phyloP scores from a whole-genome alignment of 2,113 vertebrate species.

The Girardinichthys multiradiatus region DNA sequence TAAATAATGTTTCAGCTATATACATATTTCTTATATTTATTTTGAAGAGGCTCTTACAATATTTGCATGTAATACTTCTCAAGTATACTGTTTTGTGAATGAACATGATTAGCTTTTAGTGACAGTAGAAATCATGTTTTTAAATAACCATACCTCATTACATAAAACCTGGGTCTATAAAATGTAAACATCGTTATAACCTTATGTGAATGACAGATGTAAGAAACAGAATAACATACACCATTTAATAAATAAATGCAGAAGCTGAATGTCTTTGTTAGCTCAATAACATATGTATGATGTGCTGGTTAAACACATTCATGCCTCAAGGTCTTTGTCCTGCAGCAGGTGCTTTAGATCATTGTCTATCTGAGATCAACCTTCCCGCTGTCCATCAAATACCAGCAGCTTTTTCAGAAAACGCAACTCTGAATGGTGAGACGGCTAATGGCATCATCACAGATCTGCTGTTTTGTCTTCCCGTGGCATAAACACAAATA shows the following conservation, averaged over 20 bases:
- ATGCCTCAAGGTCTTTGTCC: conserved; percentile 26
- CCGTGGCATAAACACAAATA: conserved; percentile 36
- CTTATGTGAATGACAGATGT: neutral
- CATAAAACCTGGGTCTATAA: neutral
- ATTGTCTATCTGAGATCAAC: conserved; percentile 14
- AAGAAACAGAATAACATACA: neutral
- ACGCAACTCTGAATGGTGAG: conserved; percentile 45
- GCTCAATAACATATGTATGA: neutral
- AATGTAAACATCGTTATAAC: neutral
- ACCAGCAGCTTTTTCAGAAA: conserved; percentile 39
- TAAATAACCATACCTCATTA: neutral
- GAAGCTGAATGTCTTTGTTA: neutral
- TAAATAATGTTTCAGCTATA: neutral
- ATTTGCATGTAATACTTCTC: neutral
- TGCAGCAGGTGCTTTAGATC: conserved; percentile 26
- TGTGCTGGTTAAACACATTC: conserved; percentile 10
- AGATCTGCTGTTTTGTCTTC: conserved; percentile 57
- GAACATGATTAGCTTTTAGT: neutral
- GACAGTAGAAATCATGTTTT: neutral
- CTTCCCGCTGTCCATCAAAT: conserved; percentile 41
- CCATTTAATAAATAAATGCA: neutral
- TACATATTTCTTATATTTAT: neutral
- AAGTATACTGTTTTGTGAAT: neutral
- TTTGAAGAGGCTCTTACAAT: too few species aligned
- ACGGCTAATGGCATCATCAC: conserved; percentile 53